Base-by-base conservation (phyloP, 53 echinoderm and acorn worm species). In the Paracentrotus lividus region DNA sequence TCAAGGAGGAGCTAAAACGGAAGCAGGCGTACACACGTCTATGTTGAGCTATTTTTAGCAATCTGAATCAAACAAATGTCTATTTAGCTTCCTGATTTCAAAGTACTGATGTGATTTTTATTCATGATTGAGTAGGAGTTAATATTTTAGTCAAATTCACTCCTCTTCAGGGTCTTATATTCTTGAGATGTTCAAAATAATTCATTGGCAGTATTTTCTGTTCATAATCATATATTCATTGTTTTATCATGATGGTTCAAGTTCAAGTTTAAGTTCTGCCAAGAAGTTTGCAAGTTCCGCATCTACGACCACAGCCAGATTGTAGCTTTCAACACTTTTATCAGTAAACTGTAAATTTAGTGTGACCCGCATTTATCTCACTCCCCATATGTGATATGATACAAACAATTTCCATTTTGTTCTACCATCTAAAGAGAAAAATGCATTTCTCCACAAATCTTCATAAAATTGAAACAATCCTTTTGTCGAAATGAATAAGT, bases 401-500 rank as follows among this genome's bases (percentile, higher is more conserved):
- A 72, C 32, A 20, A 40, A 72, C 40, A 72, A 18, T 36, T 38
- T 72, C 18, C 0, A 9, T 21, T 72, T 72, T 72, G 72, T 72
- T 72, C 29, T 38, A 21, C 40, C 21, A 36, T 72, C 72, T 40
- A 16, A 38, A 72, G 20, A n/a, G 13, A 9, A 29, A 15, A 20
- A 6, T 24, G 7, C 31, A 10, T 31, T 29, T 18, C 38, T 16
- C 8, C 27, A 4, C 36, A 27, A 72, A 36, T 40, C 10, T 72
- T 27, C 27, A 0, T 20, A 72, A 16, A 72, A 72, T 36, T 72
- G 18, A 72, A 72, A 72, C 3, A 40, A 40, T 38, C 72, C 16
- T 20, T 72, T 72, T 72, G 40, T 72, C 72, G 18, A 40, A 72
- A 72, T 72, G 8, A 15, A 72, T 72, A 38, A 72, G 72, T 72